Evolutionary conservation across 2,888 invertebrate species (phyloP).

Genomic region (Cyclophora punctaria): DNA sequence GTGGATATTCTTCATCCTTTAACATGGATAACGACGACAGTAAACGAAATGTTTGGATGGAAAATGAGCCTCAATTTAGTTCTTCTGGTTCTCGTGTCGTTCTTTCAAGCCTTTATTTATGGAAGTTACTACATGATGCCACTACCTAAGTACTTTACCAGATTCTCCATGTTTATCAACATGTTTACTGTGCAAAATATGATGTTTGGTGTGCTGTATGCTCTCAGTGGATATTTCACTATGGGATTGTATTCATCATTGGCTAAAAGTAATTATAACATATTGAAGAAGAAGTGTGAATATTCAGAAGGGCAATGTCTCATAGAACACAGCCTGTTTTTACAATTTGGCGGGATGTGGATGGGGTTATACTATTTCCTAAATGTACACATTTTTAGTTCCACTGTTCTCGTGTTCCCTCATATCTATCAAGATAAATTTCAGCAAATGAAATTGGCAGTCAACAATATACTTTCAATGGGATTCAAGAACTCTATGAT

Average conservation of each 20-base stretch:
- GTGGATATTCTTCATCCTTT: slow-evolving; percentile 78
- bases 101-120: slow-evolving; percentile 82
- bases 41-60: slow-evolving; percentile 75
- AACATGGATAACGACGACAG: slow-evolving; percentile 77
- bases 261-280: slow-evolving; percentile 75
- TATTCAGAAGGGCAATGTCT: slow-evolving; percentile 73
- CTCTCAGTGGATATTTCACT: slow-evolving; percentile 78
- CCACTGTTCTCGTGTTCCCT: slow-evolving; percentile 77
- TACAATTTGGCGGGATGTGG: slow-evolving; percentile 80
- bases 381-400: slow-evolving; percentile 71
- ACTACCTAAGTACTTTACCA: slow-evolving; percentile 76
- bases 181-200: slow-evolving; percentile 77
- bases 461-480: slow-evolving; percentile 73
- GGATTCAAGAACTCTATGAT: slow-evolving; percentile 76
- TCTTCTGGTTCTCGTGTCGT: slow-evolving; percentile 77
- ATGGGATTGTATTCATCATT: slow-evolving; percentile 81
- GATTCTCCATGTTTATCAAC: slow-evolving; percentile 79
- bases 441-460: slow-evolving; percentile 76
- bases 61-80: slow-evolving; percentile 80
- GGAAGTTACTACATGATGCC: slow-evolving; percentile 80
- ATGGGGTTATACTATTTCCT: slow-evolving; percentile 77
- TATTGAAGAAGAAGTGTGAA: slow-evolving; percentile 62
- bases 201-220: slow-evolving; percentile 72
- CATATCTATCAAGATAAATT: slow-evolving; percentile 82
- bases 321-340: slow-evolving; percentile 79